Conservation (phyloP, 1,140 invertebrate genomes). For the Sminthurides bifidus region DNA sequence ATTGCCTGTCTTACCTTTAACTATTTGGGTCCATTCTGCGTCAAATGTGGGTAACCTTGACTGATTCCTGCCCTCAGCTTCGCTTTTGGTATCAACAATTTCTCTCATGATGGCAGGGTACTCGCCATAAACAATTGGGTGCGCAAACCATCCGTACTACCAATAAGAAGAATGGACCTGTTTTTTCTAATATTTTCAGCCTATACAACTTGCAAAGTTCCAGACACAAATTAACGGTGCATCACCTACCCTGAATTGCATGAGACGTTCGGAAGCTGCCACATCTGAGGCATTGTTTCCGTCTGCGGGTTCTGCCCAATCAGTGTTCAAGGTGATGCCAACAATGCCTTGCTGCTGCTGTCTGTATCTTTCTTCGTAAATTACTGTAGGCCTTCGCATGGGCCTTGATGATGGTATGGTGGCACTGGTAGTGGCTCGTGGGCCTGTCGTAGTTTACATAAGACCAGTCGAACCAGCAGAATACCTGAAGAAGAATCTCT, state of each 20-base stretch:
- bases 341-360: constrained; percentile 37
- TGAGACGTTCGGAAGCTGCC: constrained; percentile 41
- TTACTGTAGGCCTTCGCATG: constrained; percentile 43
- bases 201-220: not conserved
- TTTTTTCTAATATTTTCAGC: not conserved
- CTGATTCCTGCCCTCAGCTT: constrained; percentile 39
- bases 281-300: constrained; percentile 40
- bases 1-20: not conserved
- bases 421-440: constrained; percentile 35
- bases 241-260: constrained; percentile 38
- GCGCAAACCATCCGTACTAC: constrained; percentile 48
- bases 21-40: constrained; percentile 2
- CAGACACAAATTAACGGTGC: not conserved
- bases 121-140: constrained; percentile 51
- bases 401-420: constrained; percentile 46
- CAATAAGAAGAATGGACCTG: not conserved
- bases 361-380: constrained; percentile 30
- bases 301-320: constrained; percentile 48
- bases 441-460: constrained; percentile 5
- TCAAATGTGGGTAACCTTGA: constrained; percentile 43
- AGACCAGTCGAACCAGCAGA: constrained; percentile 36
- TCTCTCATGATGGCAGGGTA: constrained; percentile 49
- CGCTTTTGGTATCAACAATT: constrained; percentile 43
- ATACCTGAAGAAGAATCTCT: too few species aligned
- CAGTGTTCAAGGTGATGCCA: constrained; percentile 48